Percentiles rank a stretch among this genome's conserved stretches.
Conservation (phyloP, 2,113 vertebrate genomes). For the Callionymus lyra region DNA sequence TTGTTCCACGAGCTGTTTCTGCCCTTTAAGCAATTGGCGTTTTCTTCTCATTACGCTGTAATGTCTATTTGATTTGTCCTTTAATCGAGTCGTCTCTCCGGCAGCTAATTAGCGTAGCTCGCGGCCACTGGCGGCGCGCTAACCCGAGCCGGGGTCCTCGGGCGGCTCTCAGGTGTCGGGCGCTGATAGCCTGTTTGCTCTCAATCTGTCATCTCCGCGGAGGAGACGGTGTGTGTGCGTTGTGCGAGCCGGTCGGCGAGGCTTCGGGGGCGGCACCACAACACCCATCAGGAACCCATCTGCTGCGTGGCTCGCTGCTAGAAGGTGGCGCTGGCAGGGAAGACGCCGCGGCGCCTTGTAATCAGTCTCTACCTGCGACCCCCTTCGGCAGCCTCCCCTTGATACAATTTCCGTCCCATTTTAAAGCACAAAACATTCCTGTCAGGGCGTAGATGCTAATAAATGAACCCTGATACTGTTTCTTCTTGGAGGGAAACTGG, state of each 20-base stretch:
- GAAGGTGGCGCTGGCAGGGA: neutral
- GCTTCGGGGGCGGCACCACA: constrained; percentile 19
- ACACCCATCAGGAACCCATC: constrained; percentile 58
- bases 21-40: constrained; percentile 17
- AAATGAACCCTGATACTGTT: no score
- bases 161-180: constrained; percentile 60
- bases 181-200: constrained; percentile 67
- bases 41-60: constrained; percentile 41
- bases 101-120: constrained; percentile 44
- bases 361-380: no score
- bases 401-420: no score
- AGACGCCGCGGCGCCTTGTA: neutral
- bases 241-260: constrained; percentile 14
- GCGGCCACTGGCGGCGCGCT: constrained; percentile 31
- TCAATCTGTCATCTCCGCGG: constrained; percentile 62
- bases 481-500: no score
- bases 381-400: no score
- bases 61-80: constrained; percentile 60
- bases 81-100: constrained; percentile 38
- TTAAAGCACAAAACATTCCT: no score
- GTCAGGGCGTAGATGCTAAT: no score
- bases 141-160: constrained; percentile 41
- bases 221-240: constrained; percentile 24
- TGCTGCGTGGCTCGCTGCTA: neutral
- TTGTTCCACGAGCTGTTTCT: no score